Conservation (phyloP, 53 echinoderm and acorn worm genomes). For the Pentamera pediparva region DNA sequence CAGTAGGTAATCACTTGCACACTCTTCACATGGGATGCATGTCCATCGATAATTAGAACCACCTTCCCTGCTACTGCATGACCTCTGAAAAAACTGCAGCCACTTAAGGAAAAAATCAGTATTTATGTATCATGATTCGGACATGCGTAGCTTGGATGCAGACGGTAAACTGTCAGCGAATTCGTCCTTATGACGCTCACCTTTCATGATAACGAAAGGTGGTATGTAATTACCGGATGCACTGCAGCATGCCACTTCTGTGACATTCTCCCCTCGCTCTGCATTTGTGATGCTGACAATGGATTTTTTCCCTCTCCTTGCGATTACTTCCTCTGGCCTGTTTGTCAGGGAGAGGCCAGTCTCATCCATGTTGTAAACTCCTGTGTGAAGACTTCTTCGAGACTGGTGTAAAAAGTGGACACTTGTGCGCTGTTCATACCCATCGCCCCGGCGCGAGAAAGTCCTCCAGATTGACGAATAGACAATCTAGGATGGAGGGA, state of each 20-base stretch:
- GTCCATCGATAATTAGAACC: conserved; percentile 42
- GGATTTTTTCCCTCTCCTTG: conserved; percentile 25
- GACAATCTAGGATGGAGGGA: conserved; percentile 26
- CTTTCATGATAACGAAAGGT: conserved; percentile 36
- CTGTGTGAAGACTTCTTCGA: conserved; percentile 29
- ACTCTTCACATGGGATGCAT: conserved; percentile 31
- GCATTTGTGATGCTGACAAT: conserved; percentile 40
- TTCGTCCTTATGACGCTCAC: conserved; percentile 29
- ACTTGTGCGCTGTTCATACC: conserved; percentile 45
- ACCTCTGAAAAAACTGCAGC: conserved; percentile 31
- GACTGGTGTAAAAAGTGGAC: conserved; percentile 17
- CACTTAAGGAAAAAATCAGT: conserved; percentile 44
- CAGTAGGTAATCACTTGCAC: conserved; percentile 25
- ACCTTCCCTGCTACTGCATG: conserved; percentile 31
- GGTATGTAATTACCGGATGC: conserved; percentile 22
- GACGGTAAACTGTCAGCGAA: conserved; percentile 27
- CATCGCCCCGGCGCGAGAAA: conserved; percentile 36
- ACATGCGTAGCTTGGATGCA: conserved; percentile 41
- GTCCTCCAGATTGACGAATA: conserved; percentile 26
- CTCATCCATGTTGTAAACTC: conserved; percentile 58
- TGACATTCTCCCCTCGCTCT: conserved; percentile 40
- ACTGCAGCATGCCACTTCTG: conserved; percentile 39
- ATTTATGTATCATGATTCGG: conserved; percentile 45
- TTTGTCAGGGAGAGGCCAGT: conserved; percentile 41
- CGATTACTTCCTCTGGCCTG: conserved; percentile 35